Evolutionary conservation across 2,888 invertebrate genomes (phyloP).

Genomic region (Trichopoda pennipes): DNA sequence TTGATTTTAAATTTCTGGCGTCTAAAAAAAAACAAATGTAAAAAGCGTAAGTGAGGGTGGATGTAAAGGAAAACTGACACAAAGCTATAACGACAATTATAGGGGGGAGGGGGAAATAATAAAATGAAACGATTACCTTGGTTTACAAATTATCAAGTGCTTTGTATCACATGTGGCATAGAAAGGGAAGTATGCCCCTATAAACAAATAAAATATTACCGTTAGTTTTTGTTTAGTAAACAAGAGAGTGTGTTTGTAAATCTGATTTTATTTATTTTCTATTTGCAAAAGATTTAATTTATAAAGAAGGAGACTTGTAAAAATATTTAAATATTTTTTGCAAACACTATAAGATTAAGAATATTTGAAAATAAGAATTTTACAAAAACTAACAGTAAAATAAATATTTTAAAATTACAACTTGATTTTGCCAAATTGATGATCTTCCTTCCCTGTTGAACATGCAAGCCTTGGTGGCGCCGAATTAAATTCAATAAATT

Average conservation of each 20-base stretch:
- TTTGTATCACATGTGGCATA: not conserved
- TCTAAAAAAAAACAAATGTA: constrained; percentile 35
- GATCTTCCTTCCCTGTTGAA: constrained; percentile 1
- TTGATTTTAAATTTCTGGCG: constrained; percentile 62
- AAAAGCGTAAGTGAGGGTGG: constrained; percentile 19
- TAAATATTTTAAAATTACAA: no score
- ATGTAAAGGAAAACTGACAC: constrained; percentile 10
- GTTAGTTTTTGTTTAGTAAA: not conserved
- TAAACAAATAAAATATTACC: not conserved
- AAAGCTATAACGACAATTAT: not conserved
- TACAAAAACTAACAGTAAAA: no score
- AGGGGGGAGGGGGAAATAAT: not conserved
- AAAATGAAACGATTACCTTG: constrained; percentile 51
- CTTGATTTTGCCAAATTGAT: not conserved
- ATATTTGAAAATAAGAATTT: no score
- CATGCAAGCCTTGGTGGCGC: constrained; percentile 13
- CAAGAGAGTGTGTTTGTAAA: no score
- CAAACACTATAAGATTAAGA: no score
- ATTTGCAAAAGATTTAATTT: no score
- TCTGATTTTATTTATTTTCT: no score
- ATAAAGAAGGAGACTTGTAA: no score
- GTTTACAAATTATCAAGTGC: constrained; percentile 48
- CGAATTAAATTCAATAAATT: not conserved
- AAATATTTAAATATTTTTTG: no score
- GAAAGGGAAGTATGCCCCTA: constrained; percentile 22